These are phyloP conservation scores for Pantala flavescens DNA, from an alignment of 1,140 invertebrate genomes.

Conservation along the genomic window DNA sequence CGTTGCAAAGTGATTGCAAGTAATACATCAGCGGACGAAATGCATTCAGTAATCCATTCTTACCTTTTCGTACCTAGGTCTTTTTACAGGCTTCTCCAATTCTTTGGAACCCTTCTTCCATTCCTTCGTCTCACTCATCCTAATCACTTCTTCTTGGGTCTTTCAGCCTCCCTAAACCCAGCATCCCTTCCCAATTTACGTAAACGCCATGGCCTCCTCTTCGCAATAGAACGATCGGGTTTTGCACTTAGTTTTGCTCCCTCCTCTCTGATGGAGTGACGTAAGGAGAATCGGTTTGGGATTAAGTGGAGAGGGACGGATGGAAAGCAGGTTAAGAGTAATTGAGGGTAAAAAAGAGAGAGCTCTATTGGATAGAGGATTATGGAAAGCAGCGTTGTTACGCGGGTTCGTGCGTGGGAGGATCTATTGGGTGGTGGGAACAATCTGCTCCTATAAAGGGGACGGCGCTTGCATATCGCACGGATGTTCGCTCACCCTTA, in stretches of 20 bases:
- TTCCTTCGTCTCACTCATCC: neutral
- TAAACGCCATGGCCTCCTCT: neutral
- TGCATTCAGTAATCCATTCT: no score
- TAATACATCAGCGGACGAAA: no score
- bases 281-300: neutral
- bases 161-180: neutral
- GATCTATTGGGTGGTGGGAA: no score
- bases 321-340: neutral
- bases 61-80: no score
- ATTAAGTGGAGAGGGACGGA: neutral
- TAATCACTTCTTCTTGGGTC: neutral
- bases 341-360: neutral
- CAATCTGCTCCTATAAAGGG: no score
- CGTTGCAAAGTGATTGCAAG: no score
- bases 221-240: neutral
- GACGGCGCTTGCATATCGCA: no score
- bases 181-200: neutral
- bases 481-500: no score
- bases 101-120: no score
- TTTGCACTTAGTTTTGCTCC: neutral
- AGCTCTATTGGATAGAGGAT: neutral
- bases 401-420: no score
- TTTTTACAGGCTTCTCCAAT: no score
- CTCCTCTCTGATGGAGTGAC: neutral
- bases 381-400: no score